Percentiles rank a stretch among this genome's conserved stretches.
Evolutionary conservation across 1,140 invertebrate genomes (phyloP).

Genomic region (Maniola jurtina): DNA sequence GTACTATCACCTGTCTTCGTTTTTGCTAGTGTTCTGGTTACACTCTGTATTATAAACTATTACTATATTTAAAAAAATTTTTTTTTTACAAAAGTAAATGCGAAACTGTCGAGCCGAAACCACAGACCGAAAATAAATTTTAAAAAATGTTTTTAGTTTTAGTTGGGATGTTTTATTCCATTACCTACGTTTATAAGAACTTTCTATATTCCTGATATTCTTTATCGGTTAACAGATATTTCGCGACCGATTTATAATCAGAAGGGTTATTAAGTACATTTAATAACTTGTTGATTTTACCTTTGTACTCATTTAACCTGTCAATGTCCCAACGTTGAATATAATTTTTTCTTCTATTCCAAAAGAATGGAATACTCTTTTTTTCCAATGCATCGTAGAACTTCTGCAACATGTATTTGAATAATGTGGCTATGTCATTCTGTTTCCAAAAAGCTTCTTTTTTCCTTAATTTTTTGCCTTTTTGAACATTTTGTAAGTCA

Average conservation of each 20-base stretch:
- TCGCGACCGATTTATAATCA: slow-evolving; percentile 41
- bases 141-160: too few relatives aligned
- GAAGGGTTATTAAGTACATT: slow-evolving; percentile 35
- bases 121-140: too few relatives aligned
- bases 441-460: slow-evolving; percentile 41
- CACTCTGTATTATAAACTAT: too few relatives aligned
- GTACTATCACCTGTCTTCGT: too few relatives aligned
- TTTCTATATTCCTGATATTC: slow-evolving; percentile 46
- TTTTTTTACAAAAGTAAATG: too few relatives aligned
- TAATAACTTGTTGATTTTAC: slow-evolving; percentile 35
- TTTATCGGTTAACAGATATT: slow-evolving; percentile 40
- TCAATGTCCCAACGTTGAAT: slow-evolving; percentile 32
- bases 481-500: background rate
- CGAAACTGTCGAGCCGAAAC: too few relatives aligned
- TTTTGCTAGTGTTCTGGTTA: too few relatives aligned
- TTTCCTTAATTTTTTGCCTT: background rate
- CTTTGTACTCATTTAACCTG: slow-evolving; percentile 37
- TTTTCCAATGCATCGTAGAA: slow-evolving; percentile 36
- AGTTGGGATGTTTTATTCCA: too few relatives aligned
- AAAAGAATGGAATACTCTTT: slow-evolving; percentile 50
- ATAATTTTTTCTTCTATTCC: slow-evolving; percentile 54
- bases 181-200: slow-evolving; percentile 14
- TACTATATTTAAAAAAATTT: too few relatives aligned
- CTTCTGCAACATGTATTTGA: slow-evolving; percentile 45
- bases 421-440: slow-evolving; percentile 39